These are phyloP conservation scores for Bombus sylvicola DNA, from an alignment of 1,140 invertebrate genomes.

Conservation along the genomic window DNA sequence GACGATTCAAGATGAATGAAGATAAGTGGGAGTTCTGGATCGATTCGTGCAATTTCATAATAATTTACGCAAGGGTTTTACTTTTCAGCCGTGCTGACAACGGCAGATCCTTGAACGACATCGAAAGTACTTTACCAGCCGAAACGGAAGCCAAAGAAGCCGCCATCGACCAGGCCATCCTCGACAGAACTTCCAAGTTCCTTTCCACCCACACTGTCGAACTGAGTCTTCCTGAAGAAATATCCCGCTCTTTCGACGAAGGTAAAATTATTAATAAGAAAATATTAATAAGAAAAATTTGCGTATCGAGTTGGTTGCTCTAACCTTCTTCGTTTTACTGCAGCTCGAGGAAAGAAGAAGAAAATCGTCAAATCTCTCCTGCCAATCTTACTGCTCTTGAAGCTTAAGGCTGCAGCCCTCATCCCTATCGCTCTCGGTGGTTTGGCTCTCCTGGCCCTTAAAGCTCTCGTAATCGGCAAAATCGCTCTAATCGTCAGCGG, in stretches of 20 bases:
- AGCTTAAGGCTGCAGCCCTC: constrained; percentile 90
- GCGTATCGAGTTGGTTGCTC: not conserved
- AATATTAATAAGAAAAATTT: no score
- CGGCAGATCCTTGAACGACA: constrained; percentile 83
- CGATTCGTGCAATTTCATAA: not conserved
- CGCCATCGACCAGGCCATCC: constrained; percentile 89
- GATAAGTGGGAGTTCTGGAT: no score
- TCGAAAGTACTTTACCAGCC: constrained; percentile 84
- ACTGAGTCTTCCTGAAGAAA: constrained; percentile 88
- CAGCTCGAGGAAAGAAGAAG: constrained; percentile 86
- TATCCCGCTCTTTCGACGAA: constrained; percentile 84
- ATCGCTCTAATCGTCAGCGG: constrained; percentile 89
- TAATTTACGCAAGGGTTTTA: constrained; percentile 27
- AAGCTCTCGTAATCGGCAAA: constrained; percentile 91
- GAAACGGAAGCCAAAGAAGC: constrained; percentile 88
- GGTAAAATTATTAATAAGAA: constrained; percentile 73
- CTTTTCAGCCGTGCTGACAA: constrained; percentile 80
- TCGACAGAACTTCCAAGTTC: constrained; percentile 89
- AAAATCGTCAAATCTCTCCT: constrained; percentile 84
- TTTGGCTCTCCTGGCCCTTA: constrained; percentile 91
- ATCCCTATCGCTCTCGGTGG: constrained; percentile 90
- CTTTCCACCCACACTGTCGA: constrained; percentile 90
- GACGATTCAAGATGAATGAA: not conserved
- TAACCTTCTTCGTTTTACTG: constrained; percentile 34
- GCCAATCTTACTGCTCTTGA: constrained; percentile 89